These are phyloP conservation scores for Temnopleurus reevesii DNA, from an alignment of 53 echinoderm and acorn worm species.

Conservation along the genomic window DNA sequence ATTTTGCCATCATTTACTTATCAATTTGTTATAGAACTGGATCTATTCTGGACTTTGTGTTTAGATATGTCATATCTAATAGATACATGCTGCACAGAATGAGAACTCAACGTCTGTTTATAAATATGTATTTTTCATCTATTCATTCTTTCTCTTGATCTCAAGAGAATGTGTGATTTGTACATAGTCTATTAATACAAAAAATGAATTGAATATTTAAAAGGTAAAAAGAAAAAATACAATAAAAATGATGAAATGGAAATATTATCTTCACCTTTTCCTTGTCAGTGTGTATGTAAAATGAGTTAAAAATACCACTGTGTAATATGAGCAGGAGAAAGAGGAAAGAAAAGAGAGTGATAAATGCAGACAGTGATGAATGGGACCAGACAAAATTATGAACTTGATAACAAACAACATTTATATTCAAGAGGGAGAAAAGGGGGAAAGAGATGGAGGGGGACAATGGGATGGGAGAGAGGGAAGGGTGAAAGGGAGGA, in stretches of 20 bases:
- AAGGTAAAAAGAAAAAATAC: constrained; percentile 29
- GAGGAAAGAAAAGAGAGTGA: neutral
- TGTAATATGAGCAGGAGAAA: no score
- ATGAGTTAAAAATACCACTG: neutral
- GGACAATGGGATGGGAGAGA: no score
- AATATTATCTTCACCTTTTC: neutral
- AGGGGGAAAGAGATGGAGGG: neutral
- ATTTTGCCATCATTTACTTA: no score
- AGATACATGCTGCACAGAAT: constrained; percentile 27
- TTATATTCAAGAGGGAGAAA: neutral
- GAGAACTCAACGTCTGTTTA: neutral
- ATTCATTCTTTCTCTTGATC: constrained; percentile 5
- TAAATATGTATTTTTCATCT: neutral
- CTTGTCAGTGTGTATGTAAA: neutral
- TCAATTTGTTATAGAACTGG: no score
- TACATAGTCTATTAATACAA: neutral
- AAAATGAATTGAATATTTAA: constrained; percentile 22
- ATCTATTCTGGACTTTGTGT: no score
- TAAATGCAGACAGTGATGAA: no score
- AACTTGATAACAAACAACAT: neutral
- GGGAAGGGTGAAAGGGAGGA: no score
- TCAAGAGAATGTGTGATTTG: constrained; percentile 30
- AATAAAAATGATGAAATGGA: constrained; percentile 34
- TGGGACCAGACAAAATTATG: no score
- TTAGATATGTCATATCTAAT: no score